Evolutionary conservation across 37 sponge, comb jelly and placozoan genomes (phyloP), one percentile per base, ranked within the genome.

Genomic region (Spongilla lacustris): DNA sequence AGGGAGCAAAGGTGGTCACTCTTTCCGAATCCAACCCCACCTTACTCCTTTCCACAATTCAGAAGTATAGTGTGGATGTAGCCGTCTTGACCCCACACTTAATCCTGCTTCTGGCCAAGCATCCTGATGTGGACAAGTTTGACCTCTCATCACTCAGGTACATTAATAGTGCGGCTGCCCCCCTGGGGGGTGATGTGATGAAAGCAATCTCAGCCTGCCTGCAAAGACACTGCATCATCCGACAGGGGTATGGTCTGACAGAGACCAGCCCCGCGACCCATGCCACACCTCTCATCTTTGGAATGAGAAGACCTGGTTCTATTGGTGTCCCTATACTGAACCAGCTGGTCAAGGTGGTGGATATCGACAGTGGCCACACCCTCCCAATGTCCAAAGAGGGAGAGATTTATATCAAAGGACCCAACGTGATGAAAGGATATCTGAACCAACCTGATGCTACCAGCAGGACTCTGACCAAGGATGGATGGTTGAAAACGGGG

Each of bases 381-480:
- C 74, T 88, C 35, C 87, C 88, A 0, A 58, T 82, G 13, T 29
- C 67, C 14, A 26, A 92, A 73, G 86, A 84, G 24, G 97, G 97
- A 32, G 95, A 96, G 77, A 13, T 96, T n/a, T n/a, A n/a, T n/a
- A n/a, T n/a, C n/a, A n/a, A n/a, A n/a, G n/a, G n/a, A n/a, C n/a
- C n/a, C n/a, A 91, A 94, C n/a, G 86, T 96, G 4, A 94, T 93
- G 97, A 89, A 89, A 73, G 97, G 97, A 13, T 96, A 94, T 73
- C 86, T 91, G 67, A 96, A 96, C 67, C 74, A 41, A 29, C 90
- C 92, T 22, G 83, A 94, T n/a, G n/a, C n/a, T n/a, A n/a, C n/a
- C n/a, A n/a, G n/a, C n/a, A n/a, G n/a, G n/a, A n/a, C n/a, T n/a
- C n/a, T n/a, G n/a, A n/a, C n/a, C n/a, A n/a, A n/a, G n/a, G n/a